Base-by-base conservation (phyloP, 1,140 invertebrate genomes). In the Nylanderia fulva region DNA sequence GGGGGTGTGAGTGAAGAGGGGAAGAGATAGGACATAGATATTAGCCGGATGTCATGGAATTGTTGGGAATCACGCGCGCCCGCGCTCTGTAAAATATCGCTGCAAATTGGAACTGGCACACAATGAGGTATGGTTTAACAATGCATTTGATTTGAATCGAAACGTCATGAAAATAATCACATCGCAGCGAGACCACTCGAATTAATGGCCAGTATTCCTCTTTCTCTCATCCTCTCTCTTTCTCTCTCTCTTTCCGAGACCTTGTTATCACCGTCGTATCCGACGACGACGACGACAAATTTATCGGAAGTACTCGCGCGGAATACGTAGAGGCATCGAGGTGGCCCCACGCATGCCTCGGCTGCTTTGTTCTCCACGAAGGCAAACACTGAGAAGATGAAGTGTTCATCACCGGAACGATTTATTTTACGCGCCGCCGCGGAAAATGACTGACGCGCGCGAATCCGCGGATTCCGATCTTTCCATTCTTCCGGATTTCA, bases 161-260 rank as follows among this genome's bases (percentile, higher is more conserved):
- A 91, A 92, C 91, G 91, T 92, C 92, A 92, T 91, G 92, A 92
- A 92, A 92, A 92, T 92, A 92, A 92, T 92, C 91, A 92, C 90
- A 92, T 92, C 90, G 88, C 13, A 60, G n/a, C 56, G 63, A 27
- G 48, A 82, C 77, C 77, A 82, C 66, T 82, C 52, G 77, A 82
- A 82, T 82, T 82, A 82, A 82, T 82, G 71, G 80, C 29, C 79
- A 66, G 36, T 71, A 71, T 71, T 36, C 29, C 21, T 80, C 64
- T 72, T 48, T 29, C 64, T 24, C 27, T n/a, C 42, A 71, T 21
- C 71, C 52, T 71, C 45, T 29, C 63, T 24, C 18, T 18, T 29
- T 69, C 24, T n/a, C 21, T 80, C 64, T 72, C 48, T 29, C 76
- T 48, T 48, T 48, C 45, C 45, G 2, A 48, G 45, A 18, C 54